These are phyloP conservation scores for Enoplosus armatus DNA, from an alignment of 2,797 vertebrate genomes.

Conservation along the genomic window DNA sequence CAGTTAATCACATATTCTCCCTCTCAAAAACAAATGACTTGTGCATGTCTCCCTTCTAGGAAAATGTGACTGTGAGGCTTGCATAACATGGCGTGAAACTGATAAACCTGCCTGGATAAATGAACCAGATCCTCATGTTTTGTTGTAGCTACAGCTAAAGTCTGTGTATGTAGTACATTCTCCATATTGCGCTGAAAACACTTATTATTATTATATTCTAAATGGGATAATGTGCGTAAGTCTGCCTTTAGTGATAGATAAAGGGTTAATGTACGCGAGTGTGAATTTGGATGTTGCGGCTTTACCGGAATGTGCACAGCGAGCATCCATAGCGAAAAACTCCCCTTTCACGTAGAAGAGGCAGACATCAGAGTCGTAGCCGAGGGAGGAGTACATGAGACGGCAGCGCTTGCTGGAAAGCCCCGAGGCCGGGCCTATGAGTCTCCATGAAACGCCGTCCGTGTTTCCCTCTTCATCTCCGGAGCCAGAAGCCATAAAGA, in stretches of 20 bases:
- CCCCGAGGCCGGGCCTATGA: conserved; percentile 77
- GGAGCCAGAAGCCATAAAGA: conserved; percentile 78
- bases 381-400: conserved; percentile 79
- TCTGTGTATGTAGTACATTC: not conserved
- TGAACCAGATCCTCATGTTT: not conserved
- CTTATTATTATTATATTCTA: not conserved
- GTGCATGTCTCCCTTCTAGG: not conserved
- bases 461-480: conserved; percentile 56
- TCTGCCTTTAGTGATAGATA: not conserved
- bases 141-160: not conserved
- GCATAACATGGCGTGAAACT: not conserved
- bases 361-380: conserved; percentile 78
- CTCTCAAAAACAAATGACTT: conserved; percentile 23
- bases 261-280: not conserved
- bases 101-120: not conserved
- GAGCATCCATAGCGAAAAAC: conserved; percentile 86
- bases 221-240: not conserved
- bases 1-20: not conserved
- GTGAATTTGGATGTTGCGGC: not conserved
- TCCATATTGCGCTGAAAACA: not conserved
- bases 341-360: conserved; percentile 82
- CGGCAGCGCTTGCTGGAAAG: conserved; percentile 82
- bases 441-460: conserved; percentile 75
- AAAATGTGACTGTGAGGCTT: conserved; percentile 7
- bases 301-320: conserved; percentile 85